Evolutionary conservation across 2,797 vertebrate species (phyloP).

Genomic region (Balearica regulorum): DNA sequence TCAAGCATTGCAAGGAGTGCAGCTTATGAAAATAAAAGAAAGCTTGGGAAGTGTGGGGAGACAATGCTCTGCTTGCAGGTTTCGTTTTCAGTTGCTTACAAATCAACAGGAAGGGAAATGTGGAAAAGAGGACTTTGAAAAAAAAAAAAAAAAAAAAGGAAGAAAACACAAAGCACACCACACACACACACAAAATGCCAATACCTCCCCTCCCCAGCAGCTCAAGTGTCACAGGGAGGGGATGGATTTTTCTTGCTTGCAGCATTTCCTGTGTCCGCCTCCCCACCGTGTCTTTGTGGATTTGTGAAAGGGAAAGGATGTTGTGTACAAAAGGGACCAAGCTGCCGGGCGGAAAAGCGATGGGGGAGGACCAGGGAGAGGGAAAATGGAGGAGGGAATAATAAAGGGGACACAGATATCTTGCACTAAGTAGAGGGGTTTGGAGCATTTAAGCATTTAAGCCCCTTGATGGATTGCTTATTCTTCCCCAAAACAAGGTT

Average conservation of each 20-base stretch:
- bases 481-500: neutral
- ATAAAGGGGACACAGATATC: neutral
- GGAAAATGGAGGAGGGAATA: neutral
- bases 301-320: conserved; percentile 47
- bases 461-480: neutral
- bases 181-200: neutral
- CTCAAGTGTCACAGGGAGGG: neutral
- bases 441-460: neutral
- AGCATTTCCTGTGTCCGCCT: conserved; percentile 8
- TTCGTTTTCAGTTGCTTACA: neutral
- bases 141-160: neutral
- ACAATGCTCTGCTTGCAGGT: neutral
- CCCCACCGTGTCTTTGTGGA: conserved; percentile 22
- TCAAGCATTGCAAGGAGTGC: neutral
- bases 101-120: neutral
- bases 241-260: neutral
- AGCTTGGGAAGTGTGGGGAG: neutral
- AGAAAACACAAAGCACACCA: neutral
- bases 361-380: neutral
- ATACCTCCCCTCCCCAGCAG: neutral
- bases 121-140: neutral
- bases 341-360: neutral
- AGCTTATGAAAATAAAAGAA: neutral
- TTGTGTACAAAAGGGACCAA: neutral
- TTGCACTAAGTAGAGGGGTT: neutral